Percentiles rank a stretch among this genome's conserved stretches.
Evolutionary conservation across 1,140 invertebrate genomes (phyloP).

Genomic region (Pachyrhynchus sulphureomaculatus): DNA sequence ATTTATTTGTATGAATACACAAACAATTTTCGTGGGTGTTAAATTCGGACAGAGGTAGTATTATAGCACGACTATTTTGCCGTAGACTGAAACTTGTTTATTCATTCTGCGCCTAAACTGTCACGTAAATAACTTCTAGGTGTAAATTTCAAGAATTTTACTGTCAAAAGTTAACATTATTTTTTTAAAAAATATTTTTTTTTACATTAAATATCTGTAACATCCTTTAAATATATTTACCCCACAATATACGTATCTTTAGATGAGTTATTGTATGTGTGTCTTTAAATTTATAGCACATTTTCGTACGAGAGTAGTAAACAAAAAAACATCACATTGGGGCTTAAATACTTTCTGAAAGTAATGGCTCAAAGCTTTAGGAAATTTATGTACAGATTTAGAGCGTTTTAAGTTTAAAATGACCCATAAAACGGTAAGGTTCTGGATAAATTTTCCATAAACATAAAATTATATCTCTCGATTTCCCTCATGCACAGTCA

Average conservation of each 20-base stretch:
- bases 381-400: slow-evolving; percentile 35
- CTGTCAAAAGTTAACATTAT: no score
- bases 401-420: slow-evolving; percentile 32
- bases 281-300: slow-evolving; percentile 16
- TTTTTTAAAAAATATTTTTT: no score
- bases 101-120: no score
- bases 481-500: slow-evolving; percentile 17
- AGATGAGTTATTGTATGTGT: background rate
- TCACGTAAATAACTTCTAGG: no score
- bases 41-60: no score
- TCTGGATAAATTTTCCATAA: slow-evolving; percentile 35
- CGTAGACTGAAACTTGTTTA: no score
- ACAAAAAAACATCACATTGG: slow-evolving; percentile 24
- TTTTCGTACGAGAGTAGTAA: slow-evolving; percentile 20
- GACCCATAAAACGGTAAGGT: slow-evolving; percentile 31
- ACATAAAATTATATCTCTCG: slow-evolving; percentile 31
- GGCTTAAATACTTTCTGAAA: slow-evolving; percentile 25
- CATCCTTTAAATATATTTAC: no score
- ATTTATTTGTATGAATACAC: no score
- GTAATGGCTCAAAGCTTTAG: slow-evolving; percentile 19
- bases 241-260: background rate
- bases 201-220: no score
- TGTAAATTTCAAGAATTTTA: no score
- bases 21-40: no score
- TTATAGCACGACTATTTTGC: no score